Evolutionary conservation across 2,113 vertebrate species (phyloP).

Genomic region (Strigops habroptila): DNA sequence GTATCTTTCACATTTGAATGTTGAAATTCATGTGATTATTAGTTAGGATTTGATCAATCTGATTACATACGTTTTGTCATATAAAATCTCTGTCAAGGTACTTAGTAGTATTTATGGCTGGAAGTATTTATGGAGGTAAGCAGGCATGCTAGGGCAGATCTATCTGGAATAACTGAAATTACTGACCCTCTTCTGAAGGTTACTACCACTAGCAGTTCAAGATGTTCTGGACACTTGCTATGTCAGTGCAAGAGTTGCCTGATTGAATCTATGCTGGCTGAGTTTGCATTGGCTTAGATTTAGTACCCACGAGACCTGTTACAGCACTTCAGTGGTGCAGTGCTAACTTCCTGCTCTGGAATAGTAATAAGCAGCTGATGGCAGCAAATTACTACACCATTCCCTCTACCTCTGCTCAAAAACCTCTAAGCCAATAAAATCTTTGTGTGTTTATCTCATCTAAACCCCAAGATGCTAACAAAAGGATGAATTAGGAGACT

Average conservation of each 20-base stretch:
- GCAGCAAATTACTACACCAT: background rate
- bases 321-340: background rate
- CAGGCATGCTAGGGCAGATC: background rate
- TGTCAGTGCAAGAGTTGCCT: background rate
- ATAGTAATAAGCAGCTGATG: background rate
- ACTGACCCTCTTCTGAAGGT: background rate
- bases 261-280: background rate
- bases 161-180: background rate
- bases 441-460: background rate
- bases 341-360: background rate
- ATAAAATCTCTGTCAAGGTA: background rate
- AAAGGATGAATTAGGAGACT: background rate
- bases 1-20: background rate
- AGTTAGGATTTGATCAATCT: background rate
- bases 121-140: background rate
- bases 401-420: background rate
- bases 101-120: background rate
- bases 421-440: background rate
- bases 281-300: background rate
- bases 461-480: background rate
- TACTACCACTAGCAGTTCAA: background rate
- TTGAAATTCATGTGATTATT: background rate
- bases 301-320: background rate
- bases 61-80: background rate
- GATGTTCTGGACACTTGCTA: background rate